These are phyloP conservation scores for Lithophane socia DNA, from an alignment of 2,888 invertebrate species.

Conservation along the genomic window DNA sequence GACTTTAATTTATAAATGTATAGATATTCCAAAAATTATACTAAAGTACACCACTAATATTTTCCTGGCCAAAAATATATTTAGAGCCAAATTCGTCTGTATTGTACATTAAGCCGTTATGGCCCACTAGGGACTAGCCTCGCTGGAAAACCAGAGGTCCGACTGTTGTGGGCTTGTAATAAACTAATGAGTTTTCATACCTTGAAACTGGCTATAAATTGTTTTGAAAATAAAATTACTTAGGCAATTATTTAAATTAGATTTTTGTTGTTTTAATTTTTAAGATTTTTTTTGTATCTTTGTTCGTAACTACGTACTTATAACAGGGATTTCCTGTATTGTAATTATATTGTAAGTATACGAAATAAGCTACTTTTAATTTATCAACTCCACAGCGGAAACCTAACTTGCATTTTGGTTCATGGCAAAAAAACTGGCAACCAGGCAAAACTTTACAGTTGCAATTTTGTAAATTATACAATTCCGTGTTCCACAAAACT, in stretches of 20 bases:
- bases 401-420: background rate
- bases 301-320: too few species aligned
- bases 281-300: conserved; percentile 13
- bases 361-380: background rate
- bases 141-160: conserved; percentile 56
- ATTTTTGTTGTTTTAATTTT: conserved; percentile 21
- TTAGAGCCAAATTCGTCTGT: conserved; percentile 52
- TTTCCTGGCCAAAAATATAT: conserved; percentile 44
- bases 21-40: background rate
- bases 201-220: conserved; percentile 52
- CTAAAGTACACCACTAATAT: conserved; percentile 18
- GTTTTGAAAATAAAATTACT: conserved; percentile 50
- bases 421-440: background rate
- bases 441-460: background rate
- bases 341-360: background rate
- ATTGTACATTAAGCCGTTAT: conserved; percentile 55
- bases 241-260: conserved; percentile 42
- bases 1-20: too few species aligned
- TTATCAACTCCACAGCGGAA: background rate
- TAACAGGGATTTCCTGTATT: background rate
- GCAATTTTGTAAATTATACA: too few species aligned
- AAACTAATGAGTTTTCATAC: conserved; percentile 64
- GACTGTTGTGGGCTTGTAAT: conserved; percentile 53
- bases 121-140: conserved; percentile 46
- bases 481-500: too few species aligned